Percentiles rank a stretch among this genome's conserved stretches.
phyloP scores from a whole-genome alignment of 2,888 invertebrate species.

The Polietes domitor region DNA sequence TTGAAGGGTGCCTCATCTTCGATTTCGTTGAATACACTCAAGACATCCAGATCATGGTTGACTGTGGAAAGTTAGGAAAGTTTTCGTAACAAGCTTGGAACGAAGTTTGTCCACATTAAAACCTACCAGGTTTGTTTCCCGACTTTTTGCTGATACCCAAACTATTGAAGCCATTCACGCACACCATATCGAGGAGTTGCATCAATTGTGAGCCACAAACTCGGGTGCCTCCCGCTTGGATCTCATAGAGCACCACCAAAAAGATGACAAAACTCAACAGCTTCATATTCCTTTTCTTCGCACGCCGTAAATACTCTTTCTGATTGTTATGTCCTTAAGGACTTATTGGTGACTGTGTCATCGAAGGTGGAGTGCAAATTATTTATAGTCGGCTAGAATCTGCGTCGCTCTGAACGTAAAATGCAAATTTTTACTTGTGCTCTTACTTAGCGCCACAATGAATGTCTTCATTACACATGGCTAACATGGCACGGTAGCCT shows the following conservation, averaged over 20 bases:
- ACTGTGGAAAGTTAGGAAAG: neutral
- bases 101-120: neutral
- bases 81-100: neutral
- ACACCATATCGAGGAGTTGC: constrained; percentile 30
- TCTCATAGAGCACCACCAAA: constrained; percentile 35
- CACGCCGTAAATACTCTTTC: neutral
- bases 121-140: neutral
- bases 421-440: neutral
- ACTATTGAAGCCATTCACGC: constrained; percentile 23
- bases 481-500: neutral
- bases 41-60: constrained; percentile 26
- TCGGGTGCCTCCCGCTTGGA: constrained; percentile 26
- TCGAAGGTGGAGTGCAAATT: neutral
- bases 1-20: constrained; percentile 6
- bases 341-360: neutral
- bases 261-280: constrained; percentile 19
- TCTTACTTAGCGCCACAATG: neutral
- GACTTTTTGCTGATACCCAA: constrained; percentile 40
- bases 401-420: too few relatives aligned
- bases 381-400: constrained; percentile 2
- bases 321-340: neutral
- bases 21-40: constrained; percentile 41
- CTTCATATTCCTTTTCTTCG: constrained; percentile 63
- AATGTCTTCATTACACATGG: neutral
- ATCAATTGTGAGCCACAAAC: constrained; percentile 32